Conservation (phyloP, 2,797 vertebrate species). For the Staurois parvus region DNA sequence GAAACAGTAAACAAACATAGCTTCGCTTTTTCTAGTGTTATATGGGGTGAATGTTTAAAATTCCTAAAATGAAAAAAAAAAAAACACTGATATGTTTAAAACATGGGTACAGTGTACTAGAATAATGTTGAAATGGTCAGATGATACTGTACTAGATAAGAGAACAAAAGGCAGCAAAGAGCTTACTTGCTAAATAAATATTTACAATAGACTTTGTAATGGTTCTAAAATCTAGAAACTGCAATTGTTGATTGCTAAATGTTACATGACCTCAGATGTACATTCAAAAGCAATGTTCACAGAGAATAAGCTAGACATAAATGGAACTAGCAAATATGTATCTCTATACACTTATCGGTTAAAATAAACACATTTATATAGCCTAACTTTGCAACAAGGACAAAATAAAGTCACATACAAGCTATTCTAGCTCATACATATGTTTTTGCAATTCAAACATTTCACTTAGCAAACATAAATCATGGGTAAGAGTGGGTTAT, state of each 20-base stretch:
- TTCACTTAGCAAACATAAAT: too few relatives aligned
- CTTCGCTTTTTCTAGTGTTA: constrained; percentile 66
- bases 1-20: constrained; percentile 66
- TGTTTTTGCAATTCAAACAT: too few relatives aligned
- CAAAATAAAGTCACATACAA: too few relatives aligned
- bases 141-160: constrained; percentile 69
- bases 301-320: background rate
- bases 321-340: background rate
- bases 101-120: constrained; percentile 65
- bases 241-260: background rate
- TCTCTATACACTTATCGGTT: too few relatives aligned
- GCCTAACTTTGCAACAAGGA: too few relatives aligned
- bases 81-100: constrained; percentile 51
- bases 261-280: background rate
- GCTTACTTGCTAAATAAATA: constrained; percentile 66
- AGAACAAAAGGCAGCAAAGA: constrained; percentile 65
- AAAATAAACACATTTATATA: too few relatives aligned
- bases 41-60: constrained; percentile 54
- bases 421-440: too few relatives aligned
- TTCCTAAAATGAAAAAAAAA: constrained; percentile 47
- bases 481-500: too few relatives aligned
- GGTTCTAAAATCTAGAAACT: constrained; percentile 53
- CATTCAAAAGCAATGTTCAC: background rate
- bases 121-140: constrained; percentile 65
- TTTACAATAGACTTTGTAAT: constrained; percentile 65